Conservation (phyloP, 2,888 invertebrate genomes). For the Dione vanillae region DNA sequence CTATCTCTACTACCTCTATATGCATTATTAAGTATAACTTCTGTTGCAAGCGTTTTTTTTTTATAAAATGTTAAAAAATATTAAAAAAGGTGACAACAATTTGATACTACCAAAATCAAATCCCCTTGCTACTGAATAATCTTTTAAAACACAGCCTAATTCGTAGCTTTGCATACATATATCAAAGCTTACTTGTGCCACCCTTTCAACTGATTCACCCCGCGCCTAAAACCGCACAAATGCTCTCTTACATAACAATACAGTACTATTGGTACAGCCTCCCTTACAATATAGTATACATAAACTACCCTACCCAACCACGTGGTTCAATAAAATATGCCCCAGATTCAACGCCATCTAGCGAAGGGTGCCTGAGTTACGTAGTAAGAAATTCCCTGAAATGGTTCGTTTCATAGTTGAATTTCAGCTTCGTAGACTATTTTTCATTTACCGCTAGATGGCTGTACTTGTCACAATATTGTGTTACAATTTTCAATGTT, state of each 20-base stretch:
- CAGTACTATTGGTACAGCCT: conserved; percentile 72
- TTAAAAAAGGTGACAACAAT: not conserved
- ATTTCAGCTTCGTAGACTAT: conserved; percentile 29
- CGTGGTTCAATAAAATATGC: conserved; percentile 78
- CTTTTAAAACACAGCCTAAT: conserved; percentile 66
- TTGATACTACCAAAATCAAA: conserved; percentile 3
- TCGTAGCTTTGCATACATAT: conserved; percentile 67
- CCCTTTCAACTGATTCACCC: conserved; percentile 72
- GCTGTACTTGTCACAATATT: conserved; percentile 54
- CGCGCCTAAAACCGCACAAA: conserved; percentile 77
- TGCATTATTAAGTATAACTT: no score
- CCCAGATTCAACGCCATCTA: conserved; percentile 69
- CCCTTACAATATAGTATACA: conserved; percentile 61
- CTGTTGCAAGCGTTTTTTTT: not conserved
- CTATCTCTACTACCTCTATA: no score
- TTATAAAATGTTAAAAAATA: not conserved
- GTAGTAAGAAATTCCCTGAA: conserved; percentile 37
- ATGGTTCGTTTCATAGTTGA: conserved; percentile 48
- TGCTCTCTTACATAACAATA: conserved; percentile 81
- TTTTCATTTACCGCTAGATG: conserved; percentile 56
- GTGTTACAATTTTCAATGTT: conserved; percentile 12
- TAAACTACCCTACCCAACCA: conserved; percentile 55
- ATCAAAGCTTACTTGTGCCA: conserved; percentile 74
- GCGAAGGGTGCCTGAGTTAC: conserved; percentile 64
- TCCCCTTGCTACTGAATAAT: conserved; percentile 26